Conservation (phyloP, 1,140 invertebrate genomes). For the Bemisia tabaci region DNA sequence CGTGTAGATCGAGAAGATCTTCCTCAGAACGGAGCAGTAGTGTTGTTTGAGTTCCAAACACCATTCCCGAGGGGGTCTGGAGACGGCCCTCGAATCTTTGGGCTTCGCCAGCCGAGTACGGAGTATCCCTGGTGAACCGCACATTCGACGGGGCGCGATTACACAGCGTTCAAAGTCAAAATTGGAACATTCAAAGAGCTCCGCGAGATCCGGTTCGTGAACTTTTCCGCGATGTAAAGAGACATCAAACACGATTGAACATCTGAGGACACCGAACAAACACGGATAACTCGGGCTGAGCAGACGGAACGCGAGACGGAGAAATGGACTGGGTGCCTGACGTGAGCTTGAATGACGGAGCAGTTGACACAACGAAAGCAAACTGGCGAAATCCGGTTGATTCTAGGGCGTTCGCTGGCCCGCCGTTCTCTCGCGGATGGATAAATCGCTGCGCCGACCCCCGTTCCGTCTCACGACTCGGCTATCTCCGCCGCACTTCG, state of each 20-base stretch:
- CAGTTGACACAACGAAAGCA: too few species aligned
- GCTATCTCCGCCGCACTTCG: not conserved
- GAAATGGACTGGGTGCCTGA: too few species aligned
- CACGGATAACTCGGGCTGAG: constrained; percentile 1
- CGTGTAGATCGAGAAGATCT: constrained; percentile 15
- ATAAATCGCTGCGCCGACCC: too few species aligned
- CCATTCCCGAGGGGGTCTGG: not conserved
- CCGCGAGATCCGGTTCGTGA: not conserved
- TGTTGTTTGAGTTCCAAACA: not conserved
- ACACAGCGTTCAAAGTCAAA: not conserved
- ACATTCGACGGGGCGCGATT: not conserved
- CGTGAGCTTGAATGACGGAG: too few species aligned
- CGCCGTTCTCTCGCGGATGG: too few species aligned
- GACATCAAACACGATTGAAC: not conserved
- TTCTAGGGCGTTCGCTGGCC: constrained; percentile 4
- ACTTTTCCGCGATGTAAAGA: not conserved
- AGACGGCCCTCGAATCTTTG: not conserved
- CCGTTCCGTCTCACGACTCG: too few species aligned
- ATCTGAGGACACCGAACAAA: too few species aligned
- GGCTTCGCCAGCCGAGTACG: not conserved
- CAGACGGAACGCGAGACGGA: too few species aligned
- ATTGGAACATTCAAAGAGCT: not conserved
- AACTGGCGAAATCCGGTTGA: constrained; percentile 16
- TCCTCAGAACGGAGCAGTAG: not conserved
- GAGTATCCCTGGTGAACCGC: not conserved